Conservation (phyloP, 2,797 vertebrate species). For the Urosaurus nigricauda region DNA sequence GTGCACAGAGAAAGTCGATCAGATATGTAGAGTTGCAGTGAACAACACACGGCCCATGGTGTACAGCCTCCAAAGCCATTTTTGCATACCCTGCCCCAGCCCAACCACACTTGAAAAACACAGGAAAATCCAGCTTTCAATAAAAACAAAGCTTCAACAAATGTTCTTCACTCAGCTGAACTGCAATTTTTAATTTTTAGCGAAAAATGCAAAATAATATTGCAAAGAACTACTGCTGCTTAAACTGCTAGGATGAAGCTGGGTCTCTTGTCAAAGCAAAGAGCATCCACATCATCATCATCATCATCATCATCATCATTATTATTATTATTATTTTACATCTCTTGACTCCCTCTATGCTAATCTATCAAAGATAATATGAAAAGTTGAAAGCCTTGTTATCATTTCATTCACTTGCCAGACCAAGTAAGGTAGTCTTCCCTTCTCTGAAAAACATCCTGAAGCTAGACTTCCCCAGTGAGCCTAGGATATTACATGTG, state of each 20-base stretch:
- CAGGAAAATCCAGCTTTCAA: neutral
- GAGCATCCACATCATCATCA: too few species aligned
- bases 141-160: neutral
- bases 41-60: too few species aligned
- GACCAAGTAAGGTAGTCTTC: neutral
- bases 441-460: neutral
- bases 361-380: neutral
- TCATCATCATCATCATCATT: too few species aligned
- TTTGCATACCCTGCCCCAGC: too few species aligned
- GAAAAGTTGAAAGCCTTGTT: neutral
- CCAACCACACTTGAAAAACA: too few species aligned
- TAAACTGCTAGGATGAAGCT: neutral
- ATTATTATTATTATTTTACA: neutral
- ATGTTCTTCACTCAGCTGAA: neutral
- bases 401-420: neutral
- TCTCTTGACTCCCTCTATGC: neutral
- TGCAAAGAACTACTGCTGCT: neutral
- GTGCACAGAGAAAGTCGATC: too few species aligned
- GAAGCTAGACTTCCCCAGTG: neutral
- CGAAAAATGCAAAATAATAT: neutral
- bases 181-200: neutral
- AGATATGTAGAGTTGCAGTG: too few species aligned
- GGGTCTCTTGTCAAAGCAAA: neutral
- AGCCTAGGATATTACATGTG: neutral
- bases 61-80: too few species aligned